phyloP scores from a whole-genome alignment of 1,140 invertebrate genomes.

The Cryptotermes secundus region DNA sequence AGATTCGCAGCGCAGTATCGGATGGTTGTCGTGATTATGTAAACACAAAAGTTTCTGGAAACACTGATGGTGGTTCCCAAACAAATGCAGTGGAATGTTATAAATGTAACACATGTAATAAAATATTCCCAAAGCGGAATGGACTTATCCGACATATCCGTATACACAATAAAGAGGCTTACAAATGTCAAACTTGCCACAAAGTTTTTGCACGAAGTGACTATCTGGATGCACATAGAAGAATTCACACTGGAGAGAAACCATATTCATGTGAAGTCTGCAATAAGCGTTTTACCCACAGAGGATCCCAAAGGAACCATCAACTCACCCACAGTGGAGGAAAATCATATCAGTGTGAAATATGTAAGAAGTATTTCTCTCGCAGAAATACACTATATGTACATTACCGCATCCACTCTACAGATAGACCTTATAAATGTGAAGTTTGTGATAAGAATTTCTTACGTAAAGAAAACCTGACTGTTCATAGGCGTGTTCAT shows the following conservation, averaged over 20 bases:
- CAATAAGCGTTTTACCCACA: conserved; percentile 39
- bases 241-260: conserved; percentile 62
- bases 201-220: conserved; percentile 58
- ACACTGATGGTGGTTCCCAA: too few relatives aligned
- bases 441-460: conserved; percentile 55
- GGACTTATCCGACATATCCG: too few relatives aligned
- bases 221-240: conserved; percentile 61
- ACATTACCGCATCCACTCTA: conserved; percentile 48
- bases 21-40: too few relatives aligned
- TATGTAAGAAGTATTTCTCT: conserved; percentile 59
- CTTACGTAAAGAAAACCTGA: conserved; percentile 49
- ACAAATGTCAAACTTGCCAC: conserved; percentile 56
- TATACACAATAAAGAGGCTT: too few relatives aligned
- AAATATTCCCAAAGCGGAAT: too few relatives aligned
- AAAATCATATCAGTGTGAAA: conserved; percentile 46
- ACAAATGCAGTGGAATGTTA: too few relatives aligned
- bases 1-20: too few relatives aligned
- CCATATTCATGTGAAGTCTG: conserved; percentile 57
- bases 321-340: conserved; percentile 46
- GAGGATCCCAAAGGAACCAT: conserved; percentile 42
- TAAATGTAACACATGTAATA: too few relatives aligned
- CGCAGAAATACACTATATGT: conserved; percentile 43
- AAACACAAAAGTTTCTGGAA: too few relatives aligned
- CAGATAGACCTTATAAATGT: conserved; percentile 53
- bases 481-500: conserved; percentile 45